These are phyloP conservation scores for Diadumene lineata DNA, from an alignment of 92 coral and sea anemone species.

Conservation along the genomic window DNA sequence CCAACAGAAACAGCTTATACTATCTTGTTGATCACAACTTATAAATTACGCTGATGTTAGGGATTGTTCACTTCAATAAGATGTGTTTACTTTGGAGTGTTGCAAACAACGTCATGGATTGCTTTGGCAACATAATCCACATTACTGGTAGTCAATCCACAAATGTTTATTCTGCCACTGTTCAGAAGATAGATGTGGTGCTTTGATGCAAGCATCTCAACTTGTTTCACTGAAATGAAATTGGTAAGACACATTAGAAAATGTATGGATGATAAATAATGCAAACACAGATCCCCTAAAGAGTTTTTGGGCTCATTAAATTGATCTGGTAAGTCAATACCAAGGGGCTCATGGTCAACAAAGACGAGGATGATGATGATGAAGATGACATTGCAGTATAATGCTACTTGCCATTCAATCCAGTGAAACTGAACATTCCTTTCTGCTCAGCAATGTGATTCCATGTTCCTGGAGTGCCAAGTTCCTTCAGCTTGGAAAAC, in stretches of 20 bases:
- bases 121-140: conserved; percentile 81
- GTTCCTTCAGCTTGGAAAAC: conserved; percentile 58
- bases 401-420: conserved; percentile 63
- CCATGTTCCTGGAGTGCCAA: conserved; percentile 77
- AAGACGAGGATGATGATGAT: no score
- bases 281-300: no score
- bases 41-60: no score
- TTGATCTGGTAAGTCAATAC: neutral
- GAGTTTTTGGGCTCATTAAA: no score
- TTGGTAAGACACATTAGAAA: neutral
- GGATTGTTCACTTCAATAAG: no score
- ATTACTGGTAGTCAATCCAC: conserved; percentile 66
- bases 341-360: no score
- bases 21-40: no score
- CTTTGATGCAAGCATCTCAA: conserved; percentile 60
- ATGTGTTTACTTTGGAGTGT: conserved; percentile 14
- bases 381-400: no score
- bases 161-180: conserved; percentile 83
- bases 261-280: no score
- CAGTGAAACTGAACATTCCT: conserved; percentile 85
- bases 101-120: conserved; percentile 65
- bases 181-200: conserved; percentile 77
- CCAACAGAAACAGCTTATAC: no score
- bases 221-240: conserved; percentile 67
- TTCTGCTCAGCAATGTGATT: conserved; percentile 65